phyloP scores from a whole-genome alignment of 2,113 vertebrate species.

The Boulengeromyrus knoepffleri region DNA sequence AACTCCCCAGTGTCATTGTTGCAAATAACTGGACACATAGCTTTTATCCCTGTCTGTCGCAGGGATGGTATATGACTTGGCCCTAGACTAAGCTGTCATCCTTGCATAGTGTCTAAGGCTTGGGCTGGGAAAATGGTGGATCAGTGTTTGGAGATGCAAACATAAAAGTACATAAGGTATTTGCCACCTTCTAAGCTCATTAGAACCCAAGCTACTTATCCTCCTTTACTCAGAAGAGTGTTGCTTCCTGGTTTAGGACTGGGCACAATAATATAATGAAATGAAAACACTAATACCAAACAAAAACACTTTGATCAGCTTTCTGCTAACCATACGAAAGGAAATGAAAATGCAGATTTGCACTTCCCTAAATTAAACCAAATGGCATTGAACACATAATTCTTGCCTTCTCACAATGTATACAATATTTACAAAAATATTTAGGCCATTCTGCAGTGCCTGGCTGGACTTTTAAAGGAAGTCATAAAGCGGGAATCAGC shows the following conservation, averaged over 20 bases:
- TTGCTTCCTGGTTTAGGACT: neutral
- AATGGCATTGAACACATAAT: neutral
- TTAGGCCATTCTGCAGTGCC: neutral
- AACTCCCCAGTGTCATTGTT: neutral
- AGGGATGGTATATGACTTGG: neutral
- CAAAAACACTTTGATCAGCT: too few relatives aligned
- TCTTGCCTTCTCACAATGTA: neutral
- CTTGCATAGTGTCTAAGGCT: neutral
- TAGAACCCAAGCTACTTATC: neutral
- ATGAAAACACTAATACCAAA: neutral
- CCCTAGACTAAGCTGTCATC: neutral
- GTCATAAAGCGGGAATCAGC: neutral
- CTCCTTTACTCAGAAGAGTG: neutral
- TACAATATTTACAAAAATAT: neutral
- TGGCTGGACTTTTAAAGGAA: neutral
- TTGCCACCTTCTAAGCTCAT: neutral
- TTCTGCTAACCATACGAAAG: neutral
- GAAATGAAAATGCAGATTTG: neutral
- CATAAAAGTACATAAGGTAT: neutral
- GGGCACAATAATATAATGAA: neutral
- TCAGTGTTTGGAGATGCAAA: neutral
- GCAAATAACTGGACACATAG: neutral
- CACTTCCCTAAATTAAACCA: neutral
- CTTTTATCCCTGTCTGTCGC: neutral
- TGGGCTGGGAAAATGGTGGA: neutral